These are phyloP conservation scores for Drosophila teissieri DNA, from an alignment of 1,140 invertebrate species.

Conservation along the genomic window DNA sequence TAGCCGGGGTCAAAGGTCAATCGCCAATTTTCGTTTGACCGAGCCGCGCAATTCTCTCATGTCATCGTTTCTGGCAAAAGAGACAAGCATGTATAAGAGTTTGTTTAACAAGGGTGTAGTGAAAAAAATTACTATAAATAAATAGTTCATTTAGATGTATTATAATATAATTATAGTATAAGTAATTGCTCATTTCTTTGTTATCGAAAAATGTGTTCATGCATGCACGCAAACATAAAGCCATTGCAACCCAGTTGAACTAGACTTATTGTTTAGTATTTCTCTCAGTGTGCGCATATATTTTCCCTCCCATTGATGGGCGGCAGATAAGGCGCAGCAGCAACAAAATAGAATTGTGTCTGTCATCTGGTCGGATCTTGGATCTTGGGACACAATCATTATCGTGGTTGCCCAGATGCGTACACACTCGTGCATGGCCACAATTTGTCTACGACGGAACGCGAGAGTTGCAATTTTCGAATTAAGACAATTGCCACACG, in stretches of 20 bases:
- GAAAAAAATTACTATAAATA: not conserved
- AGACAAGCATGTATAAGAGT: slow-evolving; percentile 5
- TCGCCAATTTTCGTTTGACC: slow-evolving; percentile 29
- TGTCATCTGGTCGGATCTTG: slow-evolving; percentile 42
- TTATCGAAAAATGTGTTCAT: too few relatives aligned
- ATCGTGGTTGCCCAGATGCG: slow-evolving; percentile 57
- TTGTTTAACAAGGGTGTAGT: not conserved
- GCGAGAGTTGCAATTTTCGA: slow-evolving; percentile 76
- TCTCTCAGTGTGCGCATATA: slow-evolving; percentile 7
- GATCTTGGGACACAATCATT: slow-evolving; percentile 51
- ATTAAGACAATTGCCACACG: slow-evolving; percentile 78
- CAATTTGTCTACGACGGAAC: slow-evolving; percentile 60
- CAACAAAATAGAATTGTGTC: slow-evolving; percentile 1
- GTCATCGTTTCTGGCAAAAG: slow-evolving; percentile 23
- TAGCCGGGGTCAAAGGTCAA: slow-evolving; percentile 67
- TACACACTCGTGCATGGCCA: slow-evolving; percentile 66
- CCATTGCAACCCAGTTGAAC: too few relatives aligned
- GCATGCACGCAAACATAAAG: too few relatives aligned
- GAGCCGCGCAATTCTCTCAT: slow-evolving; percentile 29
- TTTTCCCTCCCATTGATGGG: slow-evolving; percentile 21
- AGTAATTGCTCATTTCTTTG: not conserved
- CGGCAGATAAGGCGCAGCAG: slow-evolving; percentile 18
- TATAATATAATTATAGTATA: not conserved
- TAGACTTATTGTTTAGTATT: not conserved
- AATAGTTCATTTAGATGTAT: too few relatives aligned